Evolutionary conservation across 2,888 invertebrate genomes (phyloP), one percentile per base, ranked within the genome.

Genomic region (Apodemia hepburni): DNA sequence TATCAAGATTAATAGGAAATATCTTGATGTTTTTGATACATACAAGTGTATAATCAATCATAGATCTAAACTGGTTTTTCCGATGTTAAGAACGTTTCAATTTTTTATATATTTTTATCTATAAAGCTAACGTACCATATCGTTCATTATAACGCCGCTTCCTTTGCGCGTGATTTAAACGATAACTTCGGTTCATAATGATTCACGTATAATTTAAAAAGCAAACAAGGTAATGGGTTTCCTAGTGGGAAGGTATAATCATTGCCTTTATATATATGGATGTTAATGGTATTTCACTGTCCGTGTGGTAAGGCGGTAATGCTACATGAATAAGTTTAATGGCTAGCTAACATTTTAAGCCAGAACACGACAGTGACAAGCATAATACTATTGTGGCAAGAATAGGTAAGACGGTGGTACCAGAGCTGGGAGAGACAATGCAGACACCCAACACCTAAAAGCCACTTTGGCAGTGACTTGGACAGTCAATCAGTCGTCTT

Each of bases 41-140:
- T 15, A 22, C 27, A 22, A 54, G 54, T 54, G 54, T 54, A 27
- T 27, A 12, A 54, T 54, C 54, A 54, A 54, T 54, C 54, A 54
- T 54, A 54, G 54, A 54, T 27, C 27, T 54, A 15, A 54, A 54
- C 22, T n/a, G 54, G 54, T 54, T 54, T 54, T 54, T 15, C 54
- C 27, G 22, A 5, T 54, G 11, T 5, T 54, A 5, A 38, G 38
- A 38, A 38, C 38, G 38, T 38, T 38, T 38, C 12, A 38, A 12
- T 38, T 38, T 38, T 38, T 38, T 11, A 38, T 12, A 6, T n/a
- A 0, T 45, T 45, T 45, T 45, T 45, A 45, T n/a, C 45, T 45
- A n/a, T 38, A 11, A 38, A 38, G 4, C 38, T 12, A 45, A 45
- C 3, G 5, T 45, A 1, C 1, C n/a, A 45, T 45, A 45, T 11